Base-by-base conservation (phyloP, 2,888 invertebrate species). In the Trileptium ribeirensis region DNA sequence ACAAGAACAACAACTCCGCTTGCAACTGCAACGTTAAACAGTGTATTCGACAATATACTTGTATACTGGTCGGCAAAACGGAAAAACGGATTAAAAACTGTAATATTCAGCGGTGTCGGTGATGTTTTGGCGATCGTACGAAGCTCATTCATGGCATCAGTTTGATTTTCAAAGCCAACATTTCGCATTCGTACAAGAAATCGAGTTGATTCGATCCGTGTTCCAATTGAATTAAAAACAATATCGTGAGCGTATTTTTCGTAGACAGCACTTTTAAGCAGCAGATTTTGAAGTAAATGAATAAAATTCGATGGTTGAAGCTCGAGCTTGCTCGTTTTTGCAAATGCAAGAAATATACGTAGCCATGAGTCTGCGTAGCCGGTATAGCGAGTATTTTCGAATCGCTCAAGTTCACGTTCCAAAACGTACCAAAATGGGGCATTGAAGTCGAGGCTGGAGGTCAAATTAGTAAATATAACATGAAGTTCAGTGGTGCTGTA, bases 1-100 rank as follows among this genome's bases (percentile, higher is more conserved):
- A 95, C 95, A 94, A 96, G 95, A 85, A 95, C 93, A 1, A 93
- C 90, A 0, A 95, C 96, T 0, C 83, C 83, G 36, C 87, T 87
- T 36, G 96, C 96, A 85, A 95, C 93, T 77, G 94, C 92, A 91
- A 97, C 94, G 86, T 94, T 94, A 88, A 86, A 86, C 19, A 87
- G 83, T 1, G 87, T 88, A 29, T 86, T 87, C 19, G 87, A 87
- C 0, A 87, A 84, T 1, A 87, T 87, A 36, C 87, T 86, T 77
- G 87, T 86, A 84, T 87, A 87, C 81, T 87, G 87, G 74, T 87
- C 87, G 38, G 87, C 87, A 81, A 88, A 88, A 85, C 87, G 85
- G 82, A 87, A 87, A 84, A 87, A 87, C 79, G 88, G 87, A n/a
- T 86, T 86, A 82, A 87, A 87, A 51, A 87, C 87, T 8, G 86